Evolutionary conservation across 2,888 invertebrate species (phyloP).

Genomic region (Temnothorax rugatulus): DNA sequence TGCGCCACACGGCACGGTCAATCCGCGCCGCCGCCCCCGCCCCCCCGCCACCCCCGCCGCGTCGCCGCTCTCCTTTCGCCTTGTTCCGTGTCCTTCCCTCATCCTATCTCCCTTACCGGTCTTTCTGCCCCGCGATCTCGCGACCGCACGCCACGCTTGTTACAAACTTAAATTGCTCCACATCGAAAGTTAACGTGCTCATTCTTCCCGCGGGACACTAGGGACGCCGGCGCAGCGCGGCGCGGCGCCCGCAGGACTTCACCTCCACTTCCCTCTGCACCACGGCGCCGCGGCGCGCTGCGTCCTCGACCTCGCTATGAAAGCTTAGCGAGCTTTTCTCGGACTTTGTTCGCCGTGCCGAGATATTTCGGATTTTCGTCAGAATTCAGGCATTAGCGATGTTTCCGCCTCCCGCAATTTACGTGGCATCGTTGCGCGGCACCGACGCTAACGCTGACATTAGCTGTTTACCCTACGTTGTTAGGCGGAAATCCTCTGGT

Average conservation of each 20-base stretch:
- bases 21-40: conserved; percentile 26
- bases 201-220: conserved; percentile 72
- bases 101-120: conserved; percentile 63
- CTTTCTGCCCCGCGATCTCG: conserved; percentile 49
- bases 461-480: neutral
- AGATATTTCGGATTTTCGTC: conserved; percentile 50
- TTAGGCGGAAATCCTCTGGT: neutral
- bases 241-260: conserved; percentile 23
- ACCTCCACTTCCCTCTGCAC: neutral
- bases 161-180: conserved; percentile 81
- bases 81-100: conserved; percentile 39
- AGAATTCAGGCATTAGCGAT: conserved; percentile 51
- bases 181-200: conserved; percentile 80
- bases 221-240: neutral
- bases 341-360: neutral
- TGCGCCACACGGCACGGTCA: conserved; percentile 67
- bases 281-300: neutral
- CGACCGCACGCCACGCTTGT: conserved; percentile 76
- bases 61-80: conserved; percentile 5
- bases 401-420: conserved; percentile 42
- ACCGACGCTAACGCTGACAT: neutral
- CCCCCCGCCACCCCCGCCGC: neutral
- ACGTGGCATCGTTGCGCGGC: neutral
- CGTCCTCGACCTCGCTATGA: conserved; percentile 12
- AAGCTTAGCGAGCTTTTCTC: conserved; percentile 27